Evolutionary conservation across 1,140 invertebrate species (phyloP), one percentile per base, ranked within the genome.

Genomic region (Pseudachorutes palmiensis): DNA sequence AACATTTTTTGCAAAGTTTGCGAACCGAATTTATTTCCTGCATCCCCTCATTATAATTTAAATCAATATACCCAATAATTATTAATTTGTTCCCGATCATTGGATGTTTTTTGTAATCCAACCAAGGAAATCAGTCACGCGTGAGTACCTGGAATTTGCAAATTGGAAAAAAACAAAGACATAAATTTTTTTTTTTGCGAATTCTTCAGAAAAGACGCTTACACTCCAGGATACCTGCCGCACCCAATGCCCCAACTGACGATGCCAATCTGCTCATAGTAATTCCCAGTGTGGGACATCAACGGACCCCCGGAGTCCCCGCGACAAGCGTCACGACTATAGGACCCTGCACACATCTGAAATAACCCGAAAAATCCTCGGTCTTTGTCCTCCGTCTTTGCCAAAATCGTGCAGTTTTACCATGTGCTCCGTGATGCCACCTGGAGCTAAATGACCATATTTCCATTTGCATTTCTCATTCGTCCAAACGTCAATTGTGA

Each of bases 251-350:
- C 68, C 70, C 66, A 71, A 14, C 49, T 60, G 19, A 72, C 70
- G 14, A 72, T 30, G 2, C 70, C 70, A 26, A 72, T 69, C 64
- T 69, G 67, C 45, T 67, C 64, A 16, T 36, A 48, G 12, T 33
- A 91, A 26, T n/a, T n/a, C 14, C 92, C 85, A 82, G 92, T 88
- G 14, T 41, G 14, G 29, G 32, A n/a, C 5, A 60, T 59, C 74
- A 95, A 79, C 1, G 93, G 91, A 57, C 93, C 92, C 14, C 92
- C 92, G 74, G 89, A 92, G 79, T 95, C 93, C 67, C 92, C 92
- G 51, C 58, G 57, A 51, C 65, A 67, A n/a, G 65, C 65, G 28
- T 67, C 65, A 9, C 59, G 16, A 31, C 49, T 19, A 19, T 29
- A 16, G 30, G 62, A 65, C 2, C 24, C 24, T 3, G 65, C 65